Evolutionary conservation across 2,888 invertebrate genomes (phyloP).

Genomic region (Sturmia bella): DNA sequence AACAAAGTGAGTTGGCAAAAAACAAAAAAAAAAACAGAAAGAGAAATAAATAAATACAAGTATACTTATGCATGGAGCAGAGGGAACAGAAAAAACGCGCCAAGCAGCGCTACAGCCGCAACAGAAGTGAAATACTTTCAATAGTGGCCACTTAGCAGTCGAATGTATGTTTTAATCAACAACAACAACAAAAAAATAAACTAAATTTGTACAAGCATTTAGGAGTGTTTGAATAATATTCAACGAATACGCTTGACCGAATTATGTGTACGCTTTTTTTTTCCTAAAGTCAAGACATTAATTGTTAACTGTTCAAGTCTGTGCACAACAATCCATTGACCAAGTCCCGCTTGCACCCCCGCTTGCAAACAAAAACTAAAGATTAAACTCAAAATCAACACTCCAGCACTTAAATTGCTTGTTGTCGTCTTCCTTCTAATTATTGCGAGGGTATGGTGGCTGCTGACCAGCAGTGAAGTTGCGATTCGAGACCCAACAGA

Average conservation of each 20-base stretch:
- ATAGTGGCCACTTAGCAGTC: not conserved
- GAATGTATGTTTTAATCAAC: not conserved
- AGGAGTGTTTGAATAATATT: not conserved
- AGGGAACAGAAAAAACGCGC: slow-evolving; percentile 7
- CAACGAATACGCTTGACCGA: slow-evolving; percentile 25
- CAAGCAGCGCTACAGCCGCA: slow-evolving; percentile 24
- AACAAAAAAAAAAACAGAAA: too few relatives aligned
- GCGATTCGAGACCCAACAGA: too few relatives aligned
- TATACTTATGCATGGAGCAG: not conserved
- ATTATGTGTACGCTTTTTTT: not conserved
- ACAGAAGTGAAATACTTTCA: slow-evolving; percentile 1
- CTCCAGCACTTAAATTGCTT: too few relatives aligned
- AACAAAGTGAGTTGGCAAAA: slow-evolving; percentile 4
- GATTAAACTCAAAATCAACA: too few relatives aligned
- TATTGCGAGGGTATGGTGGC: too few relatives aligned
- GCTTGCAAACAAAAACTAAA: too few relatives aligned
- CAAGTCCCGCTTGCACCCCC: too few relatives aligned
- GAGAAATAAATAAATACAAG: not conserved
- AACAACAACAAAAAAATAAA: not conserved
- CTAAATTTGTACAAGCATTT: not conserved
- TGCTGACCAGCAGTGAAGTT: too few relatives aligned
- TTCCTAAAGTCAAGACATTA: too few relatives aligned
- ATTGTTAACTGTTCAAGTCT: too few relatives aligned
- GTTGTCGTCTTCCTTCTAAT: too few relatives aligned
- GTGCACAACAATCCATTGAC: too few relatives aligned